These are phyloP conservation scores for Uloborus diversus DNA, from an alignment of 1,140 invertebrate genomes.

Conservation along the genomic window DNA sequence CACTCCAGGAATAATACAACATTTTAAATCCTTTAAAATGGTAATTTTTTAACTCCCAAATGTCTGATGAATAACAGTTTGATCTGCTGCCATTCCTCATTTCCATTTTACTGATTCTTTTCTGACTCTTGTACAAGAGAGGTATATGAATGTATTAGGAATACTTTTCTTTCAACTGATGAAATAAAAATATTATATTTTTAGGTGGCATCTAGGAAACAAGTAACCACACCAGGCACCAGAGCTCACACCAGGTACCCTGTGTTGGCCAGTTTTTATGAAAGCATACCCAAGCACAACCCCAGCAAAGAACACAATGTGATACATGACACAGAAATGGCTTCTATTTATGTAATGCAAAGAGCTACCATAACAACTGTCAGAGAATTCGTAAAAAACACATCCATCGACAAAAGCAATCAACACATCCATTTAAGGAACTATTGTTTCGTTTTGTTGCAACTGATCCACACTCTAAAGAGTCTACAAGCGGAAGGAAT, in stretches of 20 bases:
- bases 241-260: constrained; percentile 61
- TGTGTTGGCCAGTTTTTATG: constrained; percentile 29
- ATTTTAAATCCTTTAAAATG: too few relatives aligned
- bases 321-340: not conserved
- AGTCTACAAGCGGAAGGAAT: constrained; percentile 83
- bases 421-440: constrained; percentile 65
- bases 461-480: constrained; percentile 81
- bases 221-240: not conserved
- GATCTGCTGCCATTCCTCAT: too few relatives aligned
- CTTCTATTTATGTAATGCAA: constrained; percentile 15
- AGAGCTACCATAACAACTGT: not conserved
- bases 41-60: too few relatives aligned
- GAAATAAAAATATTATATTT: not conserved
- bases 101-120: too few relatives aligned
- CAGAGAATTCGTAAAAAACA: not conserved
- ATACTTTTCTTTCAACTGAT: too few relatives aligned
- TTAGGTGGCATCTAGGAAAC: constrained; percentile 23
- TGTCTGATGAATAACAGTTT: too few relatives aligned
- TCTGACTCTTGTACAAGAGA: too few relatives aligned
- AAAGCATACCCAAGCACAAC: not conserved
- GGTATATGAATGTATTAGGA: too few relatives aligned
- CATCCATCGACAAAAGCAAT: not conserved
- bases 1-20: too few relatives aligned
- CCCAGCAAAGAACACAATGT: constrained; percentile 50
- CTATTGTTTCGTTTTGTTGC: constrained; percentile 65